Conservation (phyloP, 2,888 invertebrate genomes). For the Perdita meconis region DNA sequence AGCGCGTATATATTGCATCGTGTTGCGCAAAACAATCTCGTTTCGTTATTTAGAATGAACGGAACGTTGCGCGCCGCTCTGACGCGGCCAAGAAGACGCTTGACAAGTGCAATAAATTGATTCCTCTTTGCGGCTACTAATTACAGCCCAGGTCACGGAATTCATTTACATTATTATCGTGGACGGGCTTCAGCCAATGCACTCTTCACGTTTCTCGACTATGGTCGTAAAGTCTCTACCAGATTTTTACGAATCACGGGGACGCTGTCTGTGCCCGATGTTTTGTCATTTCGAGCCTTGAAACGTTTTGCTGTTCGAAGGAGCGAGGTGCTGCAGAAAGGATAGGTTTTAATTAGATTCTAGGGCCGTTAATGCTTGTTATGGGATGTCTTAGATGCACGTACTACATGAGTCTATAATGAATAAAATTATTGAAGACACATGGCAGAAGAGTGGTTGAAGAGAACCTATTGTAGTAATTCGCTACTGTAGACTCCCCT, state of each 20-base stretch:
- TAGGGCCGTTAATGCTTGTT: too few species aligned
- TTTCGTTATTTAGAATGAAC: constrained; percentile 23
- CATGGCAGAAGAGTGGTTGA: too few species aligned
- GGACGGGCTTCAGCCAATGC: background rate
- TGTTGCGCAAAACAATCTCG: constrained; percentile 34
- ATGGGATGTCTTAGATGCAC: too few species aligned
- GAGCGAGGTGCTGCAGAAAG: background rate
- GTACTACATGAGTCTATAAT: too few species aligned
- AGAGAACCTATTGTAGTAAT: too few species aligned
- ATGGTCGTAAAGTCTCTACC: background rate
- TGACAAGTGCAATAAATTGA: constrained; percentile 45
- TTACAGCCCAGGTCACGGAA: constrained; percentile 37
- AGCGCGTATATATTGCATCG: constrained; percentile 19
- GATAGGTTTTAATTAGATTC: background rate
- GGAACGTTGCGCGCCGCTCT: background rate
- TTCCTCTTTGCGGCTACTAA: constrained; percentile 32
- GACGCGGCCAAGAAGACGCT: background rate
- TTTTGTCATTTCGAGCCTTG: background rate
- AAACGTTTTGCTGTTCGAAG: background rate
- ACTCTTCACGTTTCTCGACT: background rate
- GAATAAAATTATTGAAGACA: too few species aligned
- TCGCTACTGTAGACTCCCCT: too few species aligned
- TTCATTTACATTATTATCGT: constrained; percentile 35
- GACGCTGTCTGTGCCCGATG: background rate
- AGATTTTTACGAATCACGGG: constrained; percentile 13